Evolutionary conservation across 2,113 vertebrate genomes (phyloP).

Genomic region (Dasyornis broadbenti): DNA sequence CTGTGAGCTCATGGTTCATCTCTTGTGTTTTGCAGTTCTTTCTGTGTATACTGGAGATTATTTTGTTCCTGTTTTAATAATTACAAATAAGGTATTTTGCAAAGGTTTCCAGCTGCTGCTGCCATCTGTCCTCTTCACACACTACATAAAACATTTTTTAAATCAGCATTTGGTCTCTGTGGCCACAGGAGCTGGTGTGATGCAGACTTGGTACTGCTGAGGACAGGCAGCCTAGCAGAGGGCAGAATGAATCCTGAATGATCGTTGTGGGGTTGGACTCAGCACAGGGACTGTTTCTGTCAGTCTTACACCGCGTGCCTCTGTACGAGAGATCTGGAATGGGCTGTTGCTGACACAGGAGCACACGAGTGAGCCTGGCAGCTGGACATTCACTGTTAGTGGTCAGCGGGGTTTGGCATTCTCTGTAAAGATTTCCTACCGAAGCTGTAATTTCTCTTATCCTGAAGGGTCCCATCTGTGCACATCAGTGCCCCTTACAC

Average conservation of each 20-base stretch:
- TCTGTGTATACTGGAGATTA: not conserved
- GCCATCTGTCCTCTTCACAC: not conserved
- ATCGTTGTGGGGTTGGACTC: not conserved
- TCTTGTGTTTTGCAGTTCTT: not conserved
- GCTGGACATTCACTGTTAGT: not conserved
- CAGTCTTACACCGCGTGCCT: not conserved
- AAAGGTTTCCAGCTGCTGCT: not conserved
- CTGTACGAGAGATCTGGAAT: not conserved
- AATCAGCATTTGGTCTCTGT: not conserved
- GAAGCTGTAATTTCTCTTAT: not conserved
- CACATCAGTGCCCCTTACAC: not conserved
- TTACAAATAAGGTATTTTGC: not conserved
- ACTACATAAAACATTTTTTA: not conserved
- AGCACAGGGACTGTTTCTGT: not conserved
- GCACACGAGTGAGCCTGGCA: not conserved
- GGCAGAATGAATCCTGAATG: not conserved
- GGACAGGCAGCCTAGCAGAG: not conserved
- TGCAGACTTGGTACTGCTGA: not conserved
- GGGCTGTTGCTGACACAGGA: not conserved
- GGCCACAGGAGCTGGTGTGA: not conserved
- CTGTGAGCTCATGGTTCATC: not conserved
- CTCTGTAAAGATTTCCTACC: not conserved
- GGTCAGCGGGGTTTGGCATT: not conserved
- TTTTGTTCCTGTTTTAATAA: not conserved
- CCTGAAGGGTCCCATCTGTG: not conserved